Evolutionary conservation across 2,888 invertebrate species (phyloP), one percentile per base, ranked within the genome.

Genomic region (Gnatocerus cornutus): DNA sequence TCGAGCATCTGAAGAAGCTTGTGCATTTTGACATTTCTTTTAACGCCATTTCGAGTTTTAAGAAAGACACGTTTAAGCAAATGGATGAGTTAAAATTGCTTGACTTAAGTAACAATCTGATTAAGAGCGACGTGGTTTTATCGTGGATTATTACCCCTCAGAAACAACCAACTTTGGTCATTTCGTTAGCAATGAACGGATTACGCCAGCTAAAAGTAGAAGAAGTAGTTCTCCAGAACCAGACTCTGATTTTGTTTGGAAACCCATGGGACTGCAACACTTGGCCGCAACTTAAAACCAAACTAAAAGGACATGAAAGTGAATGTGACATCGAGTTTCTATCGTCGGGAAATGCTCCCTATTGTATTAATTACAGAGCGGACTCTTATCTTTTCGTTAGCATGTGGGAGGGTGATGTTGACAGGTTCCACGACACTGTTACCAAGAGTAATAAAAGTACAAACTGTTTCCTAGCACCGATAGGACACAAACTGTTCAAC

Each of bases 41-140:
- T 10, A 50, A 50, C 50, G 29, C 21, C 9, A 50, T 50, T 50
- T n/a, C 50, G 4, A 50, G 27, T 29, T 5, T 50, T 1, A 21
- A 21, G n/a, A 50, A 27, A 21, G 27, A 12, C 9, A n/a, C 9
- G 1, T 64, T 64, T 13, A 10, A 21, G 4, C 7, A 1, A 21
- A 50, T 50, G 30, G 33, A 43, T 9, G 13, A 52, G 7, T 10
- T 64, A 13, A 39, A 12, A n/a, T 10, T 53, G n/a, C 0, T 64
- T 4, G 64, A 64, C 29, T 53, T 64, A 16, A 64, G 64, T 41
- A 16, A 43, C 16, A 64, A 64, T 12, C 21, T 43, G 16, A 41
- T 64, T 14, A 1, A 1, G 8, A 37, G 50, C 6, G 10, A 21
- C 1, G 1, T 9, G 7, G n/a, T 50, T 50, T 29, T 50, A 9